phyloP scores from a whole-genome alignment of 2,888 invertebrate genomes.

The Dicyrtoma fusca region DNA sequence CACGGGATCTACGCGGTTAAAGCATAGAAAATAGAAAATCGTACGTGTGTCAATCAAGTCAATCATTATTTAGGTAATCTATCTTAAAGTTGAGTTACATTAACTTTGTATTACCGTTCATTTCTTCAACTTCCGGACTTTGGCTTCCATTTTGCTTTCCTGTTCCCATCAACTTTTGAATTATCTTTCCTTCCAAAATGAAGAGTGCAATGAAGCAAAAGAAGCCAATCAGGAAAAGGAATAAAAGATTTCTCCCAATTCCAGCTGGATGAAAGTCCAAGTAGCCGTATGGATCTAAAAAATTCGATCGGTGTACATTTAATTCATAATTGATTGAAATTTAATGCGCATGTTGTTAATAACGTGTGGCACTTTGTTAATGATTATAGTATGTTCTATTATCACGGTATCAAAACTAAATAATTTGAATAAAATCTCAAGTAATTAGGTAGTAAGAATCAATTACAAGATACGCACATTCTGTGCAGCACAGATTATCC shows the following conservation, averaged over 20 bases:
- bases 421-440: too few relatives aligned
- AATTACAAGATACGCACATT: background rate
- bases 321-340: too few relatives aligned
- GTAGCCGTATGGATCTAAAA: constrained; percentile 60
- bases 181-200: constrained; percentile 64
- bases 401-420: too few relatives aligned
- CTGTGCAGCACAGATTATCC: background rate
- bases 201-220: constrained; percentile 68
- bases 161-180: constrained; percentile 61
- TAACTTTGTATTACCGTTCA: too few relatives aligned
- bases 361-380: too few relatives aligned
- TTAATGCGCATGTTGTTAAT: too few relatives aligned
- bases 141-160: background rate
- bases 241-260: constrained; percentile 70
- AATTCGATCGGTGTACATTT: background rate
- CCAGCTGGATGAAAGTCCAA: constrained; percentile 73
- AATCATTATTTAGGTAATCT: too few relatives aligned
- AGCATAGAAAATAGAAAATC: too few relatives aligned
- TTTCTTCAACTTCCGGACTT: background rate
- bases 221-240: constrained; percentile 65
- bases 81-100: too few relatives aligned
- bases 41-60: too few relatives aligned
- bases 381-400: too few relatives aligned
- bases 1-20: constrained; percentile 30
- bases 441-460: background rate